Conservation (phyloP, 2,113 vertebrate genomes). For the Aleadryas rufinucha region DNA sequence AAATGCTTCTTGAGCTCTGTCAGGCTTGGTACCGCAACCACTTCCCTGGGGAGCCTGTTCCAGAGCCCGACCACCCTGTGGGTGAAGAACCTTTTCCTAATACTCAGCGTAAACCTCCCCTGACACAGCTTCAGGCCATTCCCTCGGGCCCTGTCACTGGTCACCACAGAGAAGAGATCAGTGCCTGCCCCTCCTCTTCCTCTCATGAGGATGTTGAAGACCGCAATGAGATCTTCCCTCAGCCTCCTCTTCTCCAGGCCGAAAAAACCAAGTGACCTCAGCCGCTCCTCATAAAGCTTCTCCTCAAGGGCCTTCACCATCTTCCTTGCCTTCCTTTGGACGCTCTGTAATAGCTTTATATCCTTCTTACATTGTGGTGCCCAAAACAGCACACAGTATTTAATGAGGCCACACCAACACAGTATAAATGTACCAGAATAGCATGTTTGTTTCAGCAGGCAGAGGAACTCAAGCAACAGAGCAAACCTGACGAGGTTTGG, state of each 20-base stretch:
- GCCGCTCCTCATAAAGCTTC: accelerated
- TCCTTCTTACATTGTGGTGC: too few relatives aligned
- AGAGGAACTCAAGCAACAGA: neutral
- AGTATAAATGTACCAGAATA: neutral
- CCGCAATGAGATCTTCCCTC: neutral
- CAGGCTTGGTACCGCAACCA: neutral
- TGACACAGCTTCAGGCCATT: neutral
- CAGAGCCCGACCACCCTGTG: accelerated
- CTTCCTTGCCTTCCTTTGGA: too few relatives aligned
- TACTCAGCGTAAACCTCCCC: accelerated
- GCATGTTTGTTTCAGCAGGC: neutral
- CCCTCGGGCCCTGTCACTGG: accelerated
- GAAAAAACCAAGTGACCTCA: neutral
- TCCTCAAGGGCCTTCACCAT: neutral
- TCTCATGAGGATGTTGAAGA: accelerated
- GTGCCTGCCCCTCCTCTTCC: neutral
- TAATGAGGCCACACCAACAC: neutral
- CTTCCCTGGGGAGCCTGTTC: neutral
- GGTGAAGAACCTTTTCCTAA: neutral
- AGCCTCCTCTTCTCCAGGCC: neutral
- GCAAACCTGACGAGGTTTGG: neutral
- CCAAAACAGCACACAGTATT: neutral
- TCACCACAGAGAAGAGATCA: neutral
- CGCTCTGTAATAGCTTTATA: accelerated
- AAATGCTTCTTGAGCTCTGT: neutral